Conservation (phyloP, 1,140 invertebrate genomes). For the Macrobrachium nipponense region DNA sequence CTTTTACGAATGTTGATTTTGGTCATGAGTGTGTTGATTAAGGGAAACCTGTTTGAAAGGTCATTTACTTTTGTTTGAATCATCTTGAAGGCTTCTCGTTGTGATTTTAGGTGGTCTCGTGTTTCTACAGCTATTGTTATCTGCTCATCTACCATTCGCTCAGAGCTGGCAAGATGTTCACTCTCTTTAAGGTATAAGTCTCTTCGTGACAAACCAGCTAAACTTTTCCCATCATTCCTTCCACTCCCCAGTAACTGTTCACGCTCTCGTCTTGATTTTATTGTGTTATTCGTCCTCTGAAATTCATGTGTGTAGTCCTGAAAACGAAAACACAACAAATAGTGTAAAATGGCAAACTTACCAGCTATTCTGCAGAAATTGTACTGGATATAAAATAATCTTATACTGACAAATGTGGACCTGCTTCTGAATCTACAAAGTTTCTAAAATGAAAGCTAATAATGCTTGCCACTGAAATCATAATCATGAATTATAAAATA, state of each 20-base stretch:
- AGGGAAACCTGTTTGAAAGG: conserved; percentile 89
- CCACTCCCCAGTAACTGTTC: conserved; percentile 86
- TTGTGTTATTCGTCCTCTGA: conserved; percentile 89
- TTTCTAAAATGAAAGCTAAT: no score
- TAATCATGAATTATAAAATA: no score
- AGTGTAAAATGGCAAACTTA: not conserved
- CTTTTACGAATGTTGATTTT: conserved; percentile 92
- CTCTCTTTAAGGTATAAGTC: conserved; percentile 79
- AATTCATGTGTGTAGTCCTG: conserved; percentile 95
- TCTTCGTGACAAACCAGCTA: conserved; percentile 48
- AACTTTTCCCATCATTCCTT: conserved; percentile 79
- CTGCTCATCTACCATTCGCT: conserved; percentile 94
- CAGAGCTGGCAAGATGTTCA: conserved; percentile 89
- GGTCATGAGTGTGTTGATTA: conserved; percentile 90
- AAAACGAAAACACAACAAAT: not conserved
- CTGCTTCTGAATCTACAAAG: no score
- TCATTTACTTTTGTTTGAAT: conserved; percentile 94
- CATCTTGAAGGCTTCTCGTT: conserved; percentile 87
- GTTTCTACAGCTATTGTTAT: conserved; percentile 97
- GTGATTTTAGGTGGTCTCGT: conserved; percentile 88
- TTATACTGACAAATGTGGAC: no score
- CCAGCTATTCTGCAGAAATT: no score
- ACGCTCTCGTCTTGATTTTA: conserved; percentile 83
- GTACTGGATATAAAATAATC: no score
- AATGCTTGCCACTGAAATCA: no score